Base-by-base conservation (phyloP, 2,888 invertebrate species). In the Archips xylosteana region DNA sequence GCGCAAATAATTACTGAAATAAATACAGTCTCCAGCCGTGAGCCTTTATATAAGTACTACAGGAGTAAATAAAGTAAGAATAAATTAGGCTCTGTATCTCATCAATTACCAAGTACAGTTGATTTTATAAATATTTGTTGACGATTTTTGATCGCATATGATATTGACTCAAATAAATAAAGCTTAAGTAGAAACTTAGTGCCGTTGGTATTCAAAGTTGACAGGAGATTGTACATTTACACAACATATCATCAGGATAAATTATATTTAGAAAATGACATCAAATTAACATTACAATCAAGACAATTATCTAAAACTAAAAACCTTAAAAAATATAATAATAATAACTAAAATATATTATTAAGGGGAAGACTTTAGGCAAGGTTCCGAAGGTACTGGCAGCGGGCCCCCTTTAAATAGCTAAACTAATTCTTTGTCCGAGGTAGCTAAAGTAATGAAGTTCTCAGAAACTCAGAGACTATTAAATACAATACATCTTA, bases 1-100 rank as follows among this genome's bases (percentile, higher is more conserved):
- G 60, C 60, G 60, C 42, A 65, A 73, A 70, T 74, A 61, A 70
- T 65, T 60, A 61, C 45, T 32, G 61, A 64, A 64, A 63, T 49
- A 63, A 47, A 64, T 32, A 71, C 45, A 71, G 61, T 42, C 71
- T 61, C 8, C 42, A 68, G 15, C 42, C 13, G 32, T 57, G 67
- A 57, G 36, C 62, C 54, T 45, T 61, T 13, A 61, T 42, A 70
- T 65, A 71, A 65, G 51, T 51, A 60, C 49, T 59, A 12, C 39
- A 42, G 42, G 42, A 42, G n/a, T 34, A 34, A 62, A 54, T 51
- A n/a, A 36, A 62, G 42, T 54, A 32, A 62, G 15, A 60, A 61
- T 71, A 66, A 71, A 61, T 71, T 60, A 45, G 42, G 39, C 10
- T 23, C 23, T 39, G n/a, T 69, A 62, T 42, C 54, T n/a, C 9